A percentile compares a stretch with the other conserved stretches of the same genome.
Evolutionary conservation across 2,113 vertebrate species (phyloP).

Genomic region (Syngnathus scovelli): DNA sequence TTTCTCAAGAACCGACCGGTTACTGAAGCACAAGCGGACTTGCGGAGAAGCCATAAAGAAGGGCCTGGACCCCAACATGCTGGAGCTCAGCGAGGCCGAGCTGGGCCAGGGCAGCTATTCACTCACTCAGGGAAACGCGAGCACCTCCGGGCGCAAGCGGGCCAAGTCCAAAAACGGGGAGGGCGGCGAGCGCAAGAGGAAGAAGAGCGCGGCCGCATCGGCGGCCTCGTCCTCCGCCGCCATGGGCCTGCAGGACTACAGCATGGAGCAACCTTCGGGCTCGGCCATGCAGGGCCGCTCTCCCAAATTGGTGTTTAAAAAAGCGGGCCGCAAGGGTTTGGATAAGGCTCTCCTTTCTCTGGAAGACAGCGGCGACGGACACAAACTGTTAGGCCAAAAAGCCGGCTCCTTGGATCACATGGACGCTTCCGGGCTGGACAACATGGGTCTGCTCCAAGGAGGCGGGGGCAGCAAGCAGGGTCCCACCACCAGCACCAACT

Average conservation of each 20-base stretch:
- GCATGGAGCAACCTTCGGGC: constrained; percentile 82
- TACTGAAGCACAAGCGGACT: constrained; percentile 99
- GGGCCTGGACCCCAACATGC: constrained; percentile 85
- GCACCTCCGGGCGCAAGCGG: constrained; percentile 86
- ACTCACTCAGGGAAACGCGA: constrained; percentile 91
- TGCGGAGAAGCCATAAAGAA: constrained; percentile 98
- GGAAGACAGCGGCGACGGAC: constrained; percentile 70
- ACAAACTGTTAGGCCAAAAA: constrained; percentile 85
- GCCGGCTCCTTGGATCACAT: constrained; percentile 77
- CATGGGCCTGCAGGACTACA: constrained; percentile 81
- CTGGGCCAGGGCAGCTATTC: constrained; percentile 82
- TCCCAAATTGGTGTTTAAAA: constrained; percentile 91
- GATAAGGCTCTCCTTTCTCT: constrained; percentile 86
- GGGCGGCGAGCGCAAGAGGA: constrained; percentile 83
- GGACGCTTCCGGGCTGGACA: constrained; percentile 74
- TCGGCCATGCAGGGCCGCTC: constrained; percentile 79
- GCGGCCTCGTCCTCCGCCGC: constrained; percentile 64
- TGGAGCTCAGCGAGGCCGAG: constrained; percentile 80
- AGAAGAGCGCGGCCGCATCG: constrained; percentile 69
- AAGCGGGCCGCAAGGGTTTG: constrained; percentile 80
- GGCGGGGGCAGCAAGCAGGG: constrained; percentile 79
- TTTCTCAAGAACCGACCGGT: constrained; percentile 97
- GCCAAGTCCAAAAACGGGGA: constrained; percentile 86
- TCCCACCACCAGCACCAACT: constrained; percentile 87
- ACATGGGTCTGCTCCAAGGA: constrained; percentile 83